These are phyloP conservation scores for Xiphorhynchus elegans DNA, from an alignment of 2,113 vertebrate genomes.

Conservation along the genomic window DNA sequence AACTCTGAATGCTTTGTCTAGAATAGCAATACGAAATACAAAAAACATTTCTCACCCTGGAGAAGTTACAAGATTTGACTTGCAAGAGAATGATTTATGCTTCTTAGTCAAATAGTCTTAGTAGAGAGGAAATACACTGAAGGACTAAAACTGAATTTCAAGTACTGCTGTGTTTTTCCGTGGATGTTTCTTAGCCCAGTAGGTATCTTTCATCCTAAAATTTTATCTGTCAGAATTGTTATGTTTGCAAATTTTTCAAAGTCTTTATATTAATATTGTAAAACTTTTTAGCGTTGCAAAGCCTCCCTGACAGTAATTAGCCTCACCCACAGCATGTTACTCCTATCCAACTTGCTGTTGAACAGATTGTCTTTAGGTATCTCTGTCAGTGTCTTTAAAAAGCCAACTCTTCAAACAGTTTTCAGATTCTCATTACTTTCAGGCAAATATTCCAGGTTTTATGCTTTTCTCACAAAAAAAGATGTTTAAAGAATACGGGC, in stretches of 20 bases:
- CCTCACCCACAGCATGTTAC: conserved; percentile 19
- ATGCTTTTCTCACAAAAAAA: neutral
- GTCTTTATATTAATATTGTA: conserved; percentile 35
- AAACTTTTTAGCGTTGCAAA: conserved; percentile 41
- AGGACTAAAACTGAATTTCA: conserved; percentile 49
- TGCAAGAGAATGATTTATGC: conserved; percentile 54
- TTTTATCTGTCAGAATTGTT: conserved; percentile 26
- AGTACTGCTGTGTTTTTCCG: conserved; percentile 35
- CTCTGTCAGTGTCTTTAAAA: conserved; percentile 26
- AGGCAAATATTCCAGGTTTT: neutral
- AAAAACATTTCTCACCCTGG: conserved; percentile 17
- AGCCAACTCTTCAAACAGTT: neutral
- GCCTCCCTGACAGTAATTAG: conserved; percentile 36
- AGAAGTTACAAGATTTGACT: neutral
- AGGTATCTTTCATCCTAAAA: conserved; percentile 57
- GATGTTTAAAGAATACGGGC: neutral
- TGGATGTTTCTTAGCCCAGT: conserved; percentile 28
- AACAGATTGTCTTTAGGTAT: conserved; percentile 41
- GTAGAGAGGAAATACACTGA: conserved; percentile 10
- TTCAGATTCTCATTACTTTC: neutral
- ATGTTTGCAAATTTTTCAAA: conserved; percentile 55
- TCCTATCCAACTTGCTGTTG: conserved; percentile 12
- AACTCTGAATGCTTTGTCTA: neutral
- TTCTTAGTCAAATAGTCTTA: conserved; percentile 34
- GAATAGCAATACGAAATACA: neutral